Evolutionary conservation across 2,797 vertebrate genomes (phyloP), one percentile per base, ranked within the genome.

Genomic region (Huso huso): DNA sequence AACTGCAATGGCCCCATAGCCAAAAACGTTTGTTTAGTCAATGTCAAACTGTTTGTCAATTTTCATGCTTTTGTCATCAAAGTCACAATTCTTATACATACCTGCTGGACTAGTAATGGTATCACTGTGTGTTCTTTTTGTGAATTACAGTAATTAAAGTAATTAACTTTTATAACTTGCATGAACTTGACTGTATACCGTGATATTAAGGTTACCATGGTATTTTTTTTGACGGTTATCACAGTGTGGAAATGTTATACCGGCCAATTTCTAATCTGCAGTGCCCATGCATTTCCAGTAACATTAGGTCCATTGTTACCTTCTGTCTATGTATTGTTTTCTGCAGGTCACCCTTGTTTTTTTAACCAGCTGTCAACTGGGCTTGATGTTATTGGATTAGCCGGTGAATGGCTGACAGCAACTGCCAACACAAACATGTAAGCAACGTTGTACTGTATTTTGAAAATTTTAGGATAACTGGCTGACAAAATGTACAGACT

Each of bases 341-440:
- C 61, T 48, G 8, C 66, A 88, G 83, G 82, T 18, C 79, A 90
- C 66, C 83, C 82, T 49, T 23, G 69, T 6, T 86, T 83, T 71
- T 89, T 91, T 58, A 89, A 80, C 68, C 82, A 90, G 72, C 76
- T 92, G 51, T 91, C 84, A 10, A 78, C 82, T 68, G 83, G 82
- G 37, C 77, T 92, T 71, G 83, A 89, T 68, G 68, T 89, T 59
- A 68, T 83, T 67, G 83, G 76, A 65, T 52, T 89, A 6, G 76
- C 80, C 12, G 84, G 80, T 1, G 81, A 93, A 77, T 87, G 83
- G 86, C 58, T 92, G 72, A 91, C 81, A 0, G 79, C 86, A 6
- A 73, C 80, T 49, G 83, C 79, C 9, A 90, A 91, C 75, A 85
- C 82, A 12, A 90, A 90, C 69, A 83, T 82, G 79, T 84, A 73